These are phyloP conservation scores for Timandra comae DNA, from an alignment of 2,888 invertebrate species.

Conservation along the genomic window DNA sequence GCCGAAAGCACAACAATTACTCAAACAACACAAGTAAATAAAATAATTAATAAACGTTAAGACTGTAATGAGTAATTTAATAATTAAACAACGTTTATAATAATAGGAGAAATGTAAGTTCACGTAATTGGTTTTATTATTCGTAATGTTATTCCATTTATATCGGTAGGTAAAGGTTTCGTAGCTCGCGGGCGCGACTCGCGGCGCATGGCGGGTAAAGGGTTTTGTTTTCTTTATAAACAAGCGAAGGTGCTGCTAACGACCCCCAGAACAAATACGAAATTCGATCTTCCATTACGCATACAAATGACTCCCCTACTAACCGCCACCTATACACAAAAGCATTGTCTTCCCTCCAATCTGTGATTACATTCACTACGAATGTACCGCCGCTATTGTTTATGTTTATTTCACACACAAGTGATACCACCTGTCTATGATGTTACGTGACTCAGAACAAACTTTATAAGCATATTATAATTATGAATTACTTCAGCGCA, in stretches of 20 bases:
- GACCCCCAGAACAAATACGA: constrained; percentile 75
- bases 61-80: no score
- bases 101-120: constrained; percentile 7
- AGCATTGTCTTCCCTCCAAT: constrained; percentile 60
- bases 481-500: no score
- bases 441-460: no score
- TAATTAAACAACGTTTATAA: constrained; percentile 1
- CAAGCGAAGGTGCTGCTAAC: constrained; percentile 73
- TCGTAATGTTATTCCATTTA: constrained; percentile 29
- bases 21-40: no score
- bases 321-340: constrained; percentile 39
- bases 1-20: no score
- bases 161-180: constrained; percentile 44
- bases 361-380: constrained; percentile 35
- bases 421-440: not conserved
- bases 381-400: constrained; percentile 28
- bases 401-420: constrained; percentile 14
- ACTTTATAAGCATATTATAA: no score
- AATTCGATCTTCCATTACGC: constrained; percentile 75
- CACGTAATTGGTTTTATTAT: constrained; percentile 39
- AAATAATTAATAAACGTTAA: no score
- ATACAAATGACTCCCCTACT: constrained; percentile 65
- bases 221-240: constrained; percentile 75
- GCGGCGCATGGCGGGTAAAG: constrained; percentile 39
- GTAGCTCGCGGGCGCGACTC: constrained; percentile 28